Evolutionary conservation across 2,888 invertebrate species (phyloP).

Genomic region (Venustoraphidia nigricollis): DNA sequence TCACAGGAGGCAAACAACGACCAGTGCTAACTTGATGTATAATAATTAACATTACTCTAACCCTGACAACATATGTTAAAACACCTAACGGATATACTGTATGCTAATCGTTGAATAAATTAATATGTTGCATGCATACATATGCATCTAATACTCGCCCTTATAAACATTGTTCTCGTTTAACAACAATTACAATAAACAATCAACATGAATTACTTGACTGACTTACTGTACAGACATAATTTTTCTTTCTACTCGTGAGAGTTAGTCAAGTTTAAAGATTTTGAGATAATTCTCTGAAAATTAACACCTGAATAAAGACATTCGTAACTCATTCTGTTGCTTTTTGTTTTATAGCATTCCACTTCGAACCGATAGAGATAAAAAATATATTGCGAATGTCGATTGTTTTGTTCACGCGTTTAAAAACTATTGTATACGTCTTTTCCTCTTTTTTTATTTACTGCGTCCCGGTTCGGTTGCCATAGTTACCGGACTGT

Average conservation of each 20-base stretch:
- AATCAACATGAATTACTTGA: conserved; percentile 15
- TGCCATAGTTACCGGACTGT: conserved; percentile 25
- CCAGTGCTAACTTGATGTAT: background rate
- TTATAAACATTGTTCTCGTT: conserved; percentile 4
- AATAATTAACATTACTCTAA: background rate
- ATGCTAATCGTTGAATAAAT: conserved; percentile 34
- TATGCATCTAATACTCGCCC: conserved; percentile 26
- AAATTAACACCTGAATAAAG: conserved; percentile 29
- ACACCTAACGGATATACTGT: conserved; percentile 31
- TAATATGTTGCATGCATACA: conserved; percentile 33
- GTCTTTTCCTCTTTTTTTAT: conserved; percentile 16
- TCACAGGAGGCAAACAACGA: background rate
- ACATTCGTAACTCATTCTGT: conserved; percentile 14
- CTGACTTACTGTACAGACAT: conserved; percentile 25
- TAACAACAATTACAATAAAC: conserved; percentile 19
- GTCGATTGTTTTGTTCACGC: background rate
- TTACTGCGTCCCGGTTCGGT: conserved; percentile 27
- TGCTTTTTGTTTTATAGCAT: background rate
- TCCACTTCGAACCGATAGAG: background rate
- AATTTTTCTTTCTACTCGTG: conserved; percentile 32
- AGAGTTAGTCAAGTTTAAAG: conserved; percentile 33
- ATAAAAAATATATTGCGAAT: background rate
- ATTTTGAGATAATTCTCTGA: conserved; percentile 30
- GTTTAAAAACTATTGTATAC: background rate
- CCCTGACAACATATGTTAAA: conserved; percentile 26